These are phyloP conservation scores for Tetrax tetrax DNA, from an alignment of 2,113 vertebrate species.

Conservation along the genomic window DNA sequence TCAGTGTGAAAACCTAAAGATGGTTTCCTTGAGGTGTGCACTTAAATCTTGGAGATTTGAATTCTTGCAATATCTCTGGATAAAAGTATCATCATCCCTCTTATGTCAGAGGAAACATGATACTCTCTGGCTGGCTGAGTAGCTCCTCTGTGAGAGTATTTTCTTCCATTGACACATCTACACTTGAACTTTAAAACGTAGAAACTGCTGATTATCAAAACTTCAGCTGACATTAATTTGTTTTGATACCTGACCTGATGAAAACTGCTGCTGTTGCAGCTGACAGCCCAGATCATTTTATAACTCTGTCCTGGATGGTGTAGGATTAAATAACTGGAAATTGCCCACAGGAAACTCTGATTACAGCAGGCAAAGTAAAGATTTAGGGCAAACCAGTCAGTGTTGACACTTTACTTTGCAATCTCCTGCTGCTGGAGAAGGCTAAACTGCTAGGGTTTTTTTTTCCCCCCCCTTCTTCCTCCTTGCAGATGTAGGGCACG, in stretches of 20 bases:
- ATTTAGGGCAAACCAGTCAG: neutral
- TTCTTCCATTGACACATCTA: neutral
- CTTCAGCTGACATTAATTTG: neutral
- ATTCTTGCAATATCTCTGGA: neutral
- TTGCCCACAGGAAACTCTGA: neutral
- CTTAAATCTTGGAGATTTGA: neutral
- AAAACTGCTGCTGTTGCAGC: slow-evolving; percentile 13
- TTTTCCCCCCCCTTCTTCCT: neutral
- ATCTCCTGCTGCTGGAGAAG: neutral
- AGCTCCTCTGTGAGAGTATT: neutral
- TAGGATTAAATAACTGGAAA: slow-evolving; percentile 12
- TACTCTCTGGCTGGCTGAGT: neutral
- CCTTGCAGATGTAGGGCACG: neutral
- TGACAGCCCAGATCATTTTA: neutral
- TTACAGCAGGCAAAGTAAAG: neutral
- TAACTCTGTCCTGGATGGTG: neutral
- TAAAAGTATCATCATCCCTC: neutral
- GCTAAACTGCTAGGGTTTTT: neutral
- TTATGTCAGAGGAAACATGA: neutral
- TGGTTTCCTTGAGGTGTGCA: neutral
- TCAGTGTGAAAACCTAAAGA: neutral
- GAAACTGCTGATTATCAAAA: slow-evolving; percentile 28
- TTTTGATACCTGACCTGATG: slow-evolving; percentile 32
- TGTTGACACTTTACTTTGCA: neutral
- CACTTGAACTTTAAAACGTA: slow-evolving; percentile 2